Evolutionary conservation across 2,888 invertebrate genomes (phyloP).

Genomic region (Ethmia dodecea): DNA sequence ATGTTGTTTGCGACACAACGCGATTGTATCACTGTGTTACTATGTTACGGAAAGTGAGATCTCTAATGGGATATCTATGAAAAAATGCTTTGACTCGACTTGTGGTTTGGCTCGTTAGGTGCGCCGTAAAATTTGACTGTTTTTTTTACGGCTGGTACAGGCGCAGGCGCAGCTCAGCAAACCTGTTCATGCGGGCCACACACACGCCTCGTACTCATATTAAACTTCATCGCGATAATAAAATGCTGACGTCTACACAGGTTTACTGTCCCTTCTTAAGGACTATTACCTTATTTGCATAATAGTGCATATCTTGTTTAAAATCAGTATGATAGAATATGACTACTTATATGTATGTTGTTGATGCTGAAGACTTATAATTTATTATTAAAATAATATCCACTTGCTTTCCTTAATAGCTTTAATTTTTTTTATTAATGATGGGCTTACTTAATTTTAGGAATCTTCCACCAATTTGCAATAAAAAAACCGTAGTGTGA

Average conservation of each 20-base stretch:
- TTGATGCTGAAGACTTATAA: too few species aligned
- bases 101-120: slow-evolving; percentile 35
- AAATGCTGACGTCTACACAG: not conserved
- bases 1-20: slow-evolving; percentile 45
- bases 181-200: slow-evolving; percentile 57
- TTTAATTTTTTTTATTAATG: too few species aligned
- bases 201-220: slow-evolving; percentile 31
- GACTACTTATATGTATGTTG: too few species aligned
- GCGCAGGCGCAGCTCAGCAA: slow-evolving; percentile 30
- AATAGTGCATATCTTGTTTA: not conserved
- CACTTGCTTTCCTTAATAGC: too few species aligned
- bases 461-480: too few species aligned
- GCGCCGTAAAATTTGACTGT: slow-evolving; percentile 57
- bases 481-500: too few species aligned
- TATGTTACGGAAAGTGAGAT: slow-evolving; percentile 55
- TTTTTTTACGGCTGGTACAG: slow-evolving; percentile 47
- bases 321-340: not conserved
- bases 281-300: slow-evolving; percentile 4
- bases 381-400: too few species aligned
- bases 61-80: slow-evolving; percentile 44
- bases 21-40: slow-evolving; percentile 50
- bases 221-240: slow-evolving; percentile 3
- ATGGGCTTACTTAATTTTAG: too few species aligned
- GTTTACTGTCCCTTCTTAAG: not conserved
- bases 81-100: slow-evolving; percentile 25